Conservation (phyloP, 2,797 vertebrate genomes). For the Rhyacichthys aspro region DNA sequence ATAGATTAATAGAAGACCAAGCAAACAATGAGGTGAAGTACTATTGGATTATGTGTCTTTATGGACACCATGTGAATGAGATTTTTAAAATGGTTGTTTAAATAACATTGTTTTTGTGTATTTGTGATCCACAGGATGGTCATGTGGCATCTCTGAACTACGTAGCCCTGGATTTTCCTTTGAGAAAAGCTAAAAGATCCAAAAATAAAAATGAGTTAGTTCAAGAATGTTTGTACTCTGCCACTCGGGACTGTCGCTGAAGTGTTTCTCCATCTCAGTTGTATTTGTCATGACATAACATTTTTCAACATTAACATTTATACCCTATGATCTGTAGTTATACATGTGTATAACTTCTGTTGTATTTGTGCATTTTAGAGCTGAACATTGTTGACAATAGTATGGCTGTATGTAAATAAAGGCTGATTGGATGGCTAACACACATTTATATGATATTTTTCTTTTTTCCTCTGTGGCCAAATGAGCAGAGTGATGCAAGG, state of each 20-base stretch:
- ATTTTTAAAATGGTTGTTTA: neutral
- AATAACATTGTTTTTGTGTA: neutral
- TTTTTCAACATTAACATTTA: neutral
- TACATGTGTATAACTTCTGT: no score
- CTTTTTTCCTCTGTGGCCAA: no score
- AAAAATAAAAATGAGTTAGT: neutral
- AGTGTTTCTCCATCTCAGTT: neutral
- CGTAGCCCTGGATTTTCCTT: slow-evolving; percentile 18
- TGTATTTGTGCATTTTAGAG: no score
- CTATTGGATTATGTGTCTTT: neutral
- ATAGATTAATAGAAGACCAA: neutral
- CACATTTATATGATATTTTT: no score
- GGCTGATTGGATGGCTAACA: no score
- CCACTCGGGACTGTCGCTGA: neutral
- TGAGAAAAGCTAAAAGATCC: neutral
- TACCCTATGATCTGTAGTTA: no score
- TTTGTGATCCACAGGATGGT: slow-evolving; percentile 9
- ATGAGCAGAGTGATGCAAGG: no score
- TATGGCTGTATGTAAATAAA: no score
- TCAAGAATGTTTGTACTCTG: slow-evolving; percentile 26
- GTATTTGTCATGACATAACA: no score
- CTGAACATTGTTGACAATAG: no score
- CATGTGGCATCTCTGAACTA: slow-evolving; percentile 5
- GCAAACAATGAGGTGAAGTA: neutral
- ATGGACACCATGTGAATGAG: neutral